phyloP scores from a whole-genome alignment of 2,113 vertebrate genomes.

The Gracilinanus agilis region DNA sequence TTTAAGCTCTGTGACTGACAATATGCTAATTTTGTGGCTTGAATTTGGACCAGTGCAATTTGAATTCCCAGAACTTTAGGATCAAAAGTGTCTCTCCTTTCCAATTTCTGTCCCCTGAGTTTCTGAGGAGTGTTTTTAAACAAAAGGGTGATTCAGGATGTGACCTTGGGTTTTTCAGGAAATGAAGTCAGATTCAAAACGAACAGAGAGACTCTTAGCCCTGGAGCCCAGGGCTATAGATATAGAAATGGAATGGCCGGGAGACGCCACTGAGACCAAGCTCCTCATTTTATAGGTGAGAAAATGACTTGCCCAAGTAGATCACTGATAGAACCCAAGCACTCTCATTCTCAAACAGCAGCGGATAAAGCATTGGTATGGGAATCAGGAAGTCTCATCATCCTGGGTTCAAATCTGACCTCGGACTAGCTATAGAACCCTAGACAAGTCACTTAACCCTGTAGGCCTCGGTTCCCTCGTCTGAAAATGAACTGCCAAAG shows the following conservation, averaged over 20 bases:
- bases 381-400: no score
- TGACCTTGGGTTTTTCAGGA: constrained; percentile 11
- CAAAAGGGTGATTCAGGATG: constrained; percentile 48
- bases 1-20: constrained; percentile 59
- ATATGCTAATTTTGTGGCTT: constrained; percentile 74
- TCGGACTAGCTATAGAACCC: no score
- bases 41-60: not conserved
- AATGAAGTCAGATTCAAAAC: constrained; percentile 10
- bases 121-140: constrained; percentile 45
- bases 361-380: no score
- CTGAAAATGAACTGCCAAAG: no score
- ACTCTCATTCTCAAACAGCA: not conserved
- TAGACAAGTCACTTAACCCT: no score
- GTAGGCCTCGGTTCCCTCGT: no score
- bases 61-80: constrained; percentile 68
- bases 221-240: not conserved
- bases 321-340: not conserved
- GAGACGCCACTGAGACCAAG: not conserved
- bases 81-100: constrained; percentile 60
- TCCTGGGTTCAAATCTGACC: no score
- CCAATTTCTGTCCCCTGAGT: constrained; percentile 54
- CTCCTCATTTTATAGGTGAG: not conserved
- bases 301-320: not conserved
- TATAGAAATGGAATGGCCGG: not conserved
- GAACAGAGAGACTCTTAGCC: not conserved